These are phyloP conservation scores for Phyto melanocephala DNA, from an alignment of 2,888 invertebrate species.

Conservation along the genomic window DNA sequence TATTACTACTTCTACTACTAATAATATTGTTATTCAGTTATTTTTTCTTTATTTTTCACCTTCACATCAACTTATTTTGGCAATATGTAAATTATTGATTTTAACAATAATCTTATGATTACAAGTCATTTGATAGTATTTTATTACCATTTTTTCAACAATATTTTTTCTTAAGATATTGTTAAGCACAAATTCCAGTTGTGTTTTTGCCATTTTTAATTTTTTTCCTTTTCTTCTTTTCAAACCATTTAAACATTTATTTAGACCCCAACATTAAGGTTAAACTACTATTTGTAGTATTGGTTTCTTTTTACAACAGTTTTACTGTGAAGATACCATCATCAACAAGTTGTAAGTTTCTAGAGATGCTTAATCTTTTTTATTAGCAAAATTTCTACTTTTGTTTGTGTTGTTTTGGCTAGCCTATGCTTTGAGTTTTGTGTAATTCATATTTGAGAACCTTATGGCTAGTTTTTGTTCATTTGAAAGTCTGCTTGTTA, in stretches of 20 bases:
- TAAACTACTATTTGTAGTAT: constrained; percentile 59
- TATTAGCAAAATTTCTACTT: constrained; percentile 54
- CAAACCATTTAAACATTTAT: background rate
- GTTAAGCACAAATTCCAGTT: constrained; percentile 1
- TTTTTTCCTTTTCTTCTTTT: background rate
- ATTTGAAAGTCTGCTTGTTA: constrained; percentile 9
- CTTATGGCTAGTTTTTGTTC: constrained; percentile 26
- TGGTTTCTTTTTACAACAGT: constrained; percentile 56
- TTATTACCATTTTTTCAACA: constrained; percentile 57
- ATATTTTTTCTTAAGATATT: constrained; percentile 10
- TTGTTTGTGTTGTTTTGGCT: background rate
- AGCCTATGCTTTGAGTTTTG: constrained; percentile 12
- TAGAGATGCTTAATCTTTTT: constrained; percentile 61
- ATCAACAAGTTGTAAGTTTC: constrained; percentile 63
- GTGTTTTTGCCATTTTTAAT: background rate
- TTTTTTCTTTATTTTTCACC: background rate
- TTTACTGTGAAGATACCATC: constrained; percentile 45
- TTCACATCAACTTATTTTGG: constrained; percentile 42
- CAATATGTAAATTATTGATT: constrained; percentile 57
- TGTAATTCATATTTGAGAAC: constrained; percentile 52
- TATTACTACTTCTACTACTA: no score
- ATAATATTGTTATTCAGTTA: no score
- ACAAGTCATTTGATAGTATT: constrained; percentile 52
- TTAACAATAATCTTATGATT: constrained; percentile 54
- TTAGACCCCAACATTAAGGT: constrained; percentile 35